Conservation (phyloP, 2,797 vertebrate species). For the Coilia nasus region DNA sequence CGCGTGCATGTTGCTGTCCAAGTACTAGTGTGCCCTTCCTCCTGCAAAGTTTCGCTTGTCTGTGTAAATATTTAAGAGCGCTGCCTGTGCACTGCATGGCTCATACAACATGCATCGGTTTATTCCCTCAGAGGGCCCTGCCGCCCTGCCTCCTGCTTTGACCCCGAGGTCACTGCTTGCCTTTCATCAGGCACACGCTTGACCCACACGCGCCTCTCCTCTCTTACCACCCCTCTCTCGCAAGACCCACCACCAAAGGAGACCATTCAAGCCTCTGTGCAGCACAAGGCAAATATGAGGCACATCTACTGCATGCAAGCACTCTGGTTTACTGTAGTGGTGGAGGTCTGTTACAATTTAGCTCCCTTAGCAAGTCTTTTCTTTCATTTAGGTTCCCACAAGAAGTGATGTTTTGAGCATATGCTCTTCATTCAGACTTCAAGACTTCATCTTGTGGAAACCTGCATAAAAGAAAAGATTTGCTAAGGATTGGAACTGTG, state of each 20-base stretch:
- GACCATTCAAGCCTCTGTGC: no score
- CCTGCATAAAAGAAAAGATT: no score
- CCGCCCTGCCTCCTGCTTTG: slow-evolving; percentile 20
- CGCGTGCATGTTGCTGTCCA: slow-evolving; percentile 33
- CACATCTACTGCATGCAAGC: no score
- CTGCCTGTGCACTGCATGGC: slow-evolving; percentile 37
- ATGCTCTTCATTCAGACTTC: no score
- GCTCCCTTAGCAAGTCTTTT: no score
- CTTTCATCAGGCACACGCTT: not conserved
- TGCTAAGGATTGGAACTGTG: not conserved
- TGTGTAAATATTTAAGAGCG: slow-evolving; percentile 59
- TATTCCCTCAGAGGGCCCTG: slow-evolving; percentile 8
- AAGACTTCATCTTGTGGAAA: no score
- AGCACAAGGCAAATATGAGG: no score
- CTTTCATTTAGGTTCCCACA: no score
- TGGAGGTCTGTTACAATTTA: no score
- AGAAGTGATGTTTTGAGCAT: no score
- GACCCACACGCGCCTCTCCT: not conserved
- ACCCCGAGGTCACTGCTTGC: not conserved
- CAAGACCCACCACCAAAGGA: not conserved
- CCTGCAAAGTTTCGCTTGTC: slow-evolving; percentile 50
- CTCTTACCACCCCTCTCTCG: not conserved
- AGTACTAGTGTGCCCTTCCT: slow-evolving; percentile 38
- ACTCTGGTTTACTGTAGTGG: no score
- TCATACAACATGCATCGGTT: slow-evolving; percentile 52